Evolutionary conservation across 2,113 vertebrate genomes (phyloP).

Genomic region (Sinosuthora webbiana): DNA sequence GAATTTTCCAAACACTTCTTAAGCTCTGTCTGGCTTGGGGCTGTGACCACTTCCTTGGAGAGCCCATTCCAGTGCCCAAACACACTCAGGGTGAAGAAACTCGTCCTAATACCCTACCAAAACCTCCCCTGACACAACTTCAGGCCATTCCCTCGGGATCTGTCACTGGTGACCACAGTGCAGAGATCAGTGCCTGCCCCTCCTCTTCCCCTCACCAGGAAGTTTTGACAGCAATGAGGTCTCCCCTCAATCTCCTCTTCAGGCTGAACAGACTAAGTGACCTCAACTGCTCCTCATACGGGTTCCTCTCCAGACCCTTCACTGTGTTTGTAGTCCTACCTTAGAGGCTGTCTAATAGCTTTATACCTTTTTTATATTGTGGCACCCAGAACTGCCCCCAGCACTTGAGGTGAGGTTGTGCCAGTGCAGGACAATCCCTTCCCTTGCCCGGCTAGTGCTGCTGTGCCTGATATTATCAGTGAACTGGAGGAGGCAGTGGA

Average conservation of each 20-base stretch:
- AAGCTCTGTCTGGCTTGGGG: neutral
- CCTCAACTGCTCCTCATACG: accelerated
- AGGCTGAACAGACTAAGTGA: neutral
- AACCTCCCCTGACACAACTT: neutral
- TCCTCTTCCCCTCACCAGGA: neutral
- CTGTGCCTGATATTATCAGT: neutral
- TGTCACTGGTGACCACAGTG: neutral
- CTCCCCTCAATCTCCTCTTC: neutral
- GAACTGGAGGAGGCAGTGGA: neutral
- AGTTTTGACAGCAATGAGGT: accelerated
- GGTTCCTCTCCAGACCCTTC: neutral
- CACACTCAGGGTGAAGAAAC: neutral
- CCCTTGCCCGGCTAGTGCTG: accelerated
- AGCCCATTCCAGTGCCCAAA: neutral
- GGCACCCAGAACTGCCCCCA: neutral
- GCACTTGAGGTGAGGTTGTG: accelerated
- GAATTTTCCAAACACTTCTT: neutral
- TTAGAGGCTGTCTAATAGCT: neutral
- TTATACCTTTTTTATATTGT: neutral
- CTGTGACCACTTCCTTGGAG: too few species aligned
- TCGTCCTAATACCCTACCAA: neutral
- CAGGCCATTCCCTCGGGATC: neutral
- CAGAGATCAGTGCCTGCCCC: neutral
- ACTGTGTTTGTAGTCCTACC: accelerated
- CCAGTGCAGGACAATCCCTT: neutral